Evolutionary conservation across 35 echinoderm and acorn worm genomes (phyloP), one percentile per base, ranked within the genome.

Genomic region (Holothuria glaberrima): DNA sequence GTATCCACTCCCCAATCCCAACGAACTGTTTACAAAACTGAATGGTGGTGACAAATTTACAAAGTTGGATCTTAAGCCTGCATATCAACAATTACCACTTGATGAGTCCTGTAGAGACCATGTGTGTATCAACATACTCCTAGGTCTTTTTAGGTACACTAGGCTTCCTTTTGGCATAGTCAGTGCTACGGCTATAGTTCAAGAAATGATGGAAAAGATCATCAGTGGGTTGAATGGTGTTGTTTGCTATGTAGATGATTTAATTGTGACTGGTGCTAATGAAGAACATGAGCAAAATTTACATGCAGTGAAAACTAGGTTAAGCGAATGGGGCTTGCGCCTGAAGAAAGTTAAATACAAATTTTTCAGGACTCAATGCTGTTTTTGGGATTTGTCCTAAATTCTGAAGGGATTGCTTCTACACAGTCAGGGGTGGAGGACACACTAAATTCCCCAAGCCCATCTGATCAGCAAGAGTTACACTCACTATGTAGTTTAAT

Each of bases 51-150:
- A 82, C 2, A 82, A 56, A 30, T 48, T 34, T 16, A 22, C n/a
- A 13, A 70, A 45, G 21, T 18, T 62, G 17, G 82, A 92, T 74
- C 20, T 86, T 25, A 66, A 65, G 20, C 61, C 71, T 30, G 79
- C 80, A 16, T 91, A 86, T 73, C 90, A 86, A 44, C 90, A 91
- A 75, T 21, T 91, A 68, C 14, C 71, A 30, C 36, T 91, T 24
- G 62, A 84, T 73, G 90, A 91, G 65, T 28, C 77, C 7, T 93
- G 60, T 21, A 58, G 86, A 10, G 63, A 88, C n/a, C 71, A 93
- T 74, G 71, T 94, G 21, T 68, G 70, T 36, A 90, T 94, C 19
- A 86, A 76, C 68, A 90, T 88, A 27, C 92, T 90, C 41, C 44
- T 62, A 32, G 77, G 60, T 28, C 66, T 70, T 44, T 92, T 45